Conservation (phyloP, 2,888 invertebrate species). For the Cephus spinipes region DNA sequence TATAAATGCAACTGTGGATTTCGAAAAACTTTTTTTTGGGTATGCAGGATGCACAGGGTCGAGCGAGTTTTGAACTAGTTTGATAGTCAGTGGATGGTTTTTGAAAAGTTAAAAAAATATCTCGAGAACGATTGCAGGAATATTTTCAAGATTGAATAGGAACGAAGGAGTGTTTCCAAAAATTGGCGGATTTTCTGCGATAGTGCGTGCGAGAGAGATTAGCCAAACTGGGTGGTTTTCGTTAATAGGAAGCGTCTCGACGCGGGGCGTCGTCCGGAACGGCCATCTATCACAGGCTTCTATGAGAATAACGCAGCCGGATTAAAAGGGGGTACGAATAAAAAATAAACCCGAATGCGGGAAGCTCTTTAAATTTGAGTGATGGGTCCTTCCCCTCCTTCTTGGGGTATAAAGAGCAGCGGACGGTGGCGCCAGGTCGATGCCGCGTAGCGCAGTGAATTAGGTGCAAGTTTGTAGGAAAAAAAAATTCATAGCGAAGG, state of each 20-base stretch:
- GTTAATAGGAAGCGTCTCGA: slow-evolving; percentile 27
- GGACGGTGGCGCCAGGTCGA: not conserved
- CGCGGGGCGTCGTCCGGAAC: slow-evolving; percentile 32
- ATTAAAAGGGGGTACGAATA: slow-evolving; percentile 35
- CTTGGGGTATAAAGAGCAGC: not conserved
- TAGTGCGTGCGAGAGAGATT: slow-evolving; percentile 13
- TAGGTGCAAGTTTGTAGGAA: not conserved
- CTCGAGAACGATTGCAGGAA: too few relatives aligned
- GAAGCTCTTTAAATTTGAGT: slow-evolving; percentile 41
- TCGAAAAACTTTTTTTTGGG: not conserved
- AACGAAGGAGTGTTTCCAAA: slow-evolving; percentile 23
- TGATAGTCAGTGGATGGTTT: too few relatives aligned
- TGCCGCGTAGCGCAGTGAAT: not conserved
- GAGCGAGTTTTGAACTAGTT: not conserved
- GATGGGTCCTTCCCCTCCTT: slow-evolving; percentile 22
- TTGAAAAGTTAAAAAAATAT: not conserved
- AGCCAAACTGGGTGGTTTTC: slow-evolving; percentile 14
- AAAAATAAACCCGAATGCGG: slow-evolving; percentile 39
- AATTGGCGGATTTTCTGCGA: not conserved
- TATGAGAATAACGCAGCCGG: slow-evolving; percentile 32
- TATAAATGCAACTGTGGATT: not conserved
- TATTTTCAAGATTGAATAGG: not conserved
- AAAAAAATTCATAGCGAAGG: not conserved
- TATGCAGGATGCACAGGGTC: not conserved
- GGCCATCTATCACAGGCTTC: slow-evolving; percentile 38